Evolutionary conservation across 1,140 invertebrate genomes (phyloP).

Genomic region (Drosophila kanapiae): DNA sequence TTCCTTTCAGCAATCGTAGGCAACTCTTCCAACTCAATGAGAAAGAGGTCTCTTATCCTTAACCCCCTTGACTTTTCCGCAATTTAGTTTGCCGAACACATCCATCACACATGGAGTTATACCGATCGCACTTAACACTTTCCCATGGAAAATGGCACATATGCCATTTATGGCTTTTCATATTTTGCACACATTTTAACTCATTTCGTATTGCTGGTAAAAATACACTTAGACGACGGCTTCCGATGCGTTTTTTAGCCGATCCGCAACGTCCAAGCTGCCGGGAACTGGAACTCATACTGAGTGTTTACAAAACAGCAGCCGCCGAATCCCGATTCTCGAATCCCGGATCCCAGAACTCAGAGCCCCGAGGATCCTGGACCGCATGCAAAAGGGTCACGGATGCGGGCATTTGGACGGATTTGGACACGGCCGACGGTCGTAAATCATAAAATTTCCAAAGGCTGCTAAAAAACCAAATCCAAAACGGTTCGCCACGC

Average conservation of each 20-base stretch:
- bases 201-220: constrained; percentile 37
- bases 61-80: background rate
- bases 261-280: constrained; percentile 70
- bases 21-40: no score
- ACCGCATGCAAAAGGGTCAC: constrained; percentile 76
- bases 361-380: constrained; percentile 44
- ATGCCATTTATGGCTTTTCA: constrained; percentile 46
- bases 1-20: background rate
- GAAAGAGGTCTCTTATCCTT: no score
- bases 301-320: constrained; percentile 84
- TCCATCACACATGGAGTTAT: constrained; percentile 30
- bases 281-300: constrained; percentile 73
- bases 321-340: constrained; percentile 39
- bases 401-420: constrained; percentile 39
- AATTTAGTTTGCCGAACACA: constrained; percentile 21
- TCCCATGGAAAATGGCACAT: constrained; percentile 33
- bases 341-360: constrained; percentile 12
- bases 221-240: constrained; percentile 19
- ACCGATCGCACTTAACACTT: constrained; percentile 34
- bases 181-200: constrained; percentile 62
- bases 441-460: constrained; percentile 84
- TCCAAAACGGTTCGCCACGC: constrained; percentile 73
- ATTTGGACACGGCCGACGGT: constrained; percentile 58
- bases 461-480: constrained; percentile 76
- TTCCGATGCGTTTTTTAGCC: constrained; percentile 49